Base-by-base conservation (phyloP, 2,888 invertebrate species). In the Brassicogethes aeneus region DNA sequence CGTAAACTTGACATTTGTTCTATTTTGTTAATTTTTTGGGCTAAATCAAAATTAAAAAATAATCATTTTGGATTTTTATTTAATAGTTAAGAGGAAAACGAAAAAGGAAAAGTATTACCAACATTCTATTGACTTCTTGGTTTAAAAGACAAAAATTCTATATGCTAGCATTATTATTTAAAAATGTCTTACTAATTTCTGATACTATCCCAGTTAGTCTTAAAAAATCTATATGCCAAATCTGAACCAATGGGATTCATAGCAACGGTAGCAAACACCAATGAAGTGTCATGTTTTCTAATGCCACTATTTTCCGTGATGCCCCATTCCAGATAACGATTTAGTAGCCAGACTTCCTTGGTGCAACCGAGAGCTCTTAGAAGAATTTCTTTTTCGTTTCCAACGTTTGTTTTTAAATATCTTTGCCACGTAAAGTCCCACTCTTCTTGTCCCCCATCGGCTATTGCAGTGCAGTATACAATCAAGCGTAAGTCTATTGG, bases 381-480 rank as follows among this genome's bases (percentile, higher is more conserved):
- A 5, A 94, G 68, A 5, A 83, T 71, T 50, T 84, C 84, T 53
- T 88, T 80, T 62, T 94, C 93, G 0, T 85, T 82, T 0, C 88
- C 88, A 0, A 88, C 82, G 47, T 82, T 82, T 2, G 87, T 79
- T 2, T 75, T 76, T 29, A 76, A 63, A 61, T 87, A 93, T 17
- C 85, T 74, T 35, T 85, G 74, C 80, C 89, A 91, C 1, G 85
- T 83, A 62, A 93, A 94, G 47, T 86, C 78, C 94, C 94, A 95
- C 60, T 92, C 91, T 1, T 75, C 72, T 49, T 85, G 82, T 0
- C 85, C 85, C 1, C 94, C 94, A 7, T 83, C 77, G 41, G 80
- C 75, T 3, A 95, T 80, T 0, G 88, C 92, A 1, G 85, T 82
- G 60, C 94, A 94, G 66, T 92, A 93, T 1, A 93, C 86, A 1